A percentile compares a stretch with the other conserved stretches of the same genome.
phyloP scores from a whole-genome alignment of 1,140 invertebrate species.

The Eciton burchellii region DNA sequence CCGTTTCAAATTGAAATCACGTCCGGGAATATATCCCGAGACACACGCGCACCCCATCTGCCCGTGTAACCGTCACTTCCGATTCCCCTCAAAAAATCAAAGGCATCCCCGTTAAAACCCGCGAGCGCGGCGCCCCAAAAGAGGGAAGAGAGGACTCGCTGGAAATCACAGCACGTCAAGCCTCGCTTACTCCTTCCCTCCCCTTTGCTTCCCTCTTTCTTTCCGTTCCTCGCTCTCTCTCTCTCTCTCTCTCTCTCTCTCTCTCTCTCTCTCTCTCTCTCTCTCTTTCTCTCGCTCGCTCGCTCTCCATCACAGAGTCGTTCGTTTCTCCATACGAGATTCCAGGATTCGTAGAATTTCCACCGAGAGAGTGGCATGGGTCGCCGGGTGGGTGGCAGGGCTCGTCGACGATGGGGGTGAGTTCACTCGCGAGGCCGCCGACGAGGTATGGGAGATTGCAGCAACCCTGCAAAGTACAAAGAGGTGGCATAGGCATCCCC shows the following conservation, averaged over 20 bases:
- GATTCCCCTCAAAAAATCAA: conserved; percentile 73
- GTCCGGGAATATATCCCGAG: background rate
- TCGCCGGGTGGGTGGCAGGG: conserved; percentile 24
- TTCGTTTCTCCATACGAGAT: conserved; percentile 73
- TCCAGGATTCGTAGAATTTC: conserved; percentile 75
- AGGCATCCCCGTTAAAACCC: conserved; percentile 52
- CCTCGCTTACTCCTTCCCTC: conserved; percentile 14
- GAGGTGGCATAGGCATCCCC: conserved; percentile 68
- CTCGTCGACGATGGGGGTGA: conserved; percentile 56
- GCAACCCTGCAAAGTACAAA: conserved; percentile 75
- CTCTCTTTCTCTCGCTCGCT: conserved; percentile 1
- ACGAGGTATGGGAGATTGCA: conserved; percentile 73
- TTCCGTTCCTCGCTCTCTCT: conserved; percentile 38
- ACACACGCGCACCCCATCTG: conserved; percentile 24
- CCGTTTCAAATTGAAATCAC: conserved; percentile 38
- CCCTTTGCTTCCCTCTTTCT: conserved; percentile 21
- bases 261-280: background rate
- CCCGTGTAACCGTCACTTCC: conserved; percentile 64
- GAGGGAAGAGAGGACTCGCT: conserved; percentile 22
- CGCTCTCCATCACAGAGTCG: conserved; percentile 36
- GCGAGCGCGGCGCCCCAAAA: conserved; percentile 40
- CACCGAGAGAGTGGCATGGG: conserved; percentile 51
- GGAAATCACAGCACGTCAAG: conserved; percentile 65
- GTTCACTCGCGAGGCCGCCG: conserved; percentile 65
- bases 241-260: conserved; percentile 23